Evolutionary conservation across 2,113 vertebrate genomes (phyloP), one percentile per base, ranked within the genome.

Genomic region (Rhabdornis inornatus): DNA sequence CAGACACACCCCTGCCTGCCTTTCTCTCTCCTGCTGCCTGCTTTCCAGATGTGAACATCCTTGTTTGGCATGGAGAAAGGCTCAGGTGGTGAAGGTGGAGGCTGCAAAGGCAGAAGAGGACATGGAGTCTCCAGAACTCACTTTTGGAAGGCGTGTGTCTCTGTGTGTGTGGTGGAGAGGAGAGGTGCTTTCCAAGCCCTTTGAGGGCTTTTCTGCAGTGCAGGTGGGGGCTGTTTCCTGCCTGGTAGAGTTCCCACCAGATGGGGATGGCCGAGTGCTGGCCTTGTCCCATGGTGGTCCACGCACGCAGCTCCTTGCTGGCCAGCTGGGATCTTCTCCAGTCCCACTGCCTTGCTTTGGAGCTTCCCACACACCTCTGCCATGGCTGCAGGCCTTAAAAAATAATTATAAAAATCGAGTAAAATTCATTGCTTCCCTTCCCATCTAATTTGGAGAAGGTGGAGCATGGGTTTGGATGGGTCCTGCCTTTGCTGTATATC

Each of bases 161-260:
- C 18, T 53, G 21, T 13, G 15, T 5, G 22, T 22, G 17, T 9
- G 30, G 12, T 79, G 49, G 50, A 74, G 57, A 72, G 50, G 19
- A 75, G 83, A 83, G 79, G 22, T 61, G 75, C 31, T 90, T 94
- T 94, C 86, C 47, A 65, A 77, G 68, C 33, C 59, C 33, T 74
- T 28, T 5, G 0, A 42, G 55, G 25, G 24, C 44, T 90, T 66
- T 78, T 76, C 37, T 19, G 30, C 35, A 47, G 30, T 70, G 50
- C 55, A 53, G 63, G 79, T 45, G 82, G 42, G 40, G 39, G 42
- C 64, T 4, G 11, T 68, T 95, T 91, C 47, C 50, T 64, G 30
- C 60, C 44, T 80, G 71, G 83, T 33, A 0, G n/a, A 30, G 24
- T 35, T 88, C 53, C 84, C 61, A 59, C 37, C 55, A 49, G 65